Evolutionary conservation across 2,797 vertebrate species (phyloP).

Genomic region (Ceyx erithaca): DNA sequence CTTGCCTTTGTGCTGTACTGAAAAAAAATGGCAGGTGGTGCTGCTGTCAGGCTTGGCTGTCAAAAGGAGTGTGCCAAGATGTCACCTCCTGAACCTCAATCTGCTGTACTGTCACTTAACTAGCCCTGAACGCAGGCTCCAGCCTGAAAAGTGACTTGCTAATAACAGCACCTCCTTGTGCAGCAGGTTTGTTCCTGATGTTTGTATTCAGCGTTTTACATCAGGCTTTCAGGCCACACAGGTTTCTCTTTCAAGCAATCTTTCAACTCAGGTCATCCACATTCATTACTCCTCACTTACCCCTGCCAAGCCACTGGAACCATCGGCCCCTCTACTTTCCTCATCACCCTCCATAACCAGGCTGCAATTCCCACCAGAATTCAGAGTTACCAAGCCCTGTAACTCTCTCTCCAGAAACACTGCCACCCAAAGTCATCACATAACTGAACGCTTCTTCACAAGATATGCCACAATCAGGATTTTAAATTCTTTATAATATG

Average conservation of each 20-base stretch:
- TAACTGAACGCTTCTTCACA: not conserved
- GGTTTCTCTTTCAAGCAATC: not conserved
- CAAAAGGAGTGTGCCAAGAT: accelerated
- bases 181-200: not conserved
- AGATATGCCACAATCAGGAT: not conserved
- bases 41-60: not conserved
- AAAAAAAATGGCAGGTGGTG: conserved; percentile 36
- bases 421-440: not conserved
- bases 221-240: not conserved
- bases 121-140: accelerated
- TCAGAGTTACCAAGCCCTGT: not conserved
- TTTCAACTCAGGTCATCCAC: not conserved
- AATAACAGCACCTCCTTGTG: not conserved
- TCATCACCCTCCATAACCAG: not conserved
- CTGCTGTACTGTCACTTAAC: not conserved
- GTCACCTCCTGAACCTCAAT: not conserved
- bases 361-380: not conserved
- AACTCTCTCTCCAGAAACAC: not conserved
- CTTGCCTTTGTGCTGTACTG: not conserved
- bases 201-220: not conserved
- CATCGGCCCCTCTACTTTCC: not conserved
- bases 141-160: not conserved
- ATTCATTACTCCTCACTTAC: not conserved
- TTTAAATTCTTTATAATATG: not conserved
- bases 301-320: not conserved